Base-by-base conservation (phyloP, 2,888 invertebrate species). In the Pasiphila rectangulata region DNA sequence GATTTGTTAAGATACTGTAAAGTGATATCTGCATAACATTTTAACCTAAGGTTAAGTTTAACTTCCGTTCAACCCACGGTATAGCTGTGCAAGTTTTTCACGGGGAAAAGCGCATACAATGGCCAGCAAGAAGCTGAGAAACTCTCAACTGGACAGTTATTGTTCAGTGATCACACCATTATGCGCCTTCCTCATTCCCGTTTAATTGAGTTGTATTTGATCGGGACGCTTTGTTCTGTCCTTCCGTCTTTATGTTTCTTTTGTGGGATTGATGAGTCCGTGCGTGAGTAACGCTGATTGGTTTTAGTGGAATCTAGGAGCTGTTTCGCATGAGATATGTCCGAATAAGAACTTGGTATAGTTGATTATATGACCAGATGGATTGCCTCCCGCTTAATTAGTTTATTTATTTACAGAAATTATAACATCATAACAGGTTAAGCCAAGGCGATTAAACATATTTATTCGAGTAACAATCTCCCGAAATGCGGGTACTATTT, bases 51-150 rank as follows among this genome's bases (percentile, higher is more conserved):
- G 9, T 13, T n/a, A 13, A 15, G n/a, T 29, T n/a, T 49, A 56
- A 57, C 35, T 30, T n/a, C 4, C 1, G 44, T 5, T 57, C 56
- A 59, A 51, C 5, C 12, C 7, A 19, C 41, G 24, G 48, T 60
- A 23, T 40, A 46, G 67, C 66, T 56, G 51, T 27, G 30, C 67
- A 70, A 72, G 78, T 83, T 83, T 82, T 83, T 83, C 82, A 79
- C 77, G 75, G 73, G 83, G 83, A 83, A 83, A 82, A 82, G 78
- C 69, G 69, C 63, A 69, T 60, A 83, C 82, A 82, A 82, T 82
- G 67, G 50, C 54, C 55, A 48, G 51, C 65, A 77, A 78, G 80
- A 77, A 77, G 75, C 72, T 82, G 82, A 72, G 83, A 83, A 82
- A 77, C 38, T 17, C 64, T 68, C 65, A 63, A 71, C 64, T 69